Percentiles rank a stretch among this genome's conserved stretches.
Evolutionary conservation across 1,140 invertebrate species (phyloP).

Genomic region (Philaenus spumarius): DNA sequence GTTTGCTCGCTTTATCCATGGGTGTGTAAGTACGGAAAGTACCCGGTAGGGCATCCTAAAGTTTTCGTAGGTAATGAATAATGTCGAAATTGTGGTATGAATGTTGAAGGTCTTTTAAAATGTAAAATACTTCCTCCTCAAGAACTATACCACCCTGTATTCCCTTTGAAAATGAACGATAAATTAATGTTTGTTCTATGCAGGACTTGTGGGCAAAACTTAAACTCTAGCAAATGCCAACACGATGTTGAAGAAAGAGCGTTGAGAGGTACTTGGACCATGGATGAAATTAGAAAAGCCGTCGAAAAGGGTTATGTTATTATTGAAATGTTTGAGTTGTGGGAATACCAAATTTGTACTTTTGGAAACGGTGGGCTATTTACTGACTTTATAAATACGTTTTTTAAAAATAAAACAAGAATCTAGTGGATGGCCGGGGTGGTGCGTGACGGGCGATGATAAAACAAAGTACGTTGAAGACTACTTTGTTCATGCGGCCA

Average conservation of each 20-base stretch:
- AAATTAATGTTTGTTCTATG: conserved; percentile 35
- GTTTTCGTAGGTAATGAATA: conserved; percentile 29
- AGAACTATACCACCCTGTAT: conserved; percentile 33
- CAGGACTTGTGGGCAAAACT: conserved; percentile 25
- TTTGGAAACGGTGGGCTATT: conserved; percentile 31
- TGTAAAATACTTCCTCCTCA: conserved; percentile 32
- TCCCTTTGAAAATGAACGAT: conserved; percentile 29
- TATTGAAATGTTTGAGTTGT: conserved; percentile 36
- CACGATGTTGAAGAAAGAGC: conserved; percentile 33
- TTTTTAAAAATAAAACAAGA: conserved; percentile 38
- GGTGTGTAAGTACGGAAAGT: conserved; percentile 32
- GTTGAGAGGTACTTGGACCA: conserved; percentile 37
- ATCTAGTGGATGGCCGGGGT: conserved; percentile 30
- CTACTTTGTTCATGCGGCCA: conserved; percentile 36
- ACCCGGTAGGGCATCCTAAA: conserved; percentile 37
- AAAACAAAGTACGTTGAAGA: conserved; percentile 34
- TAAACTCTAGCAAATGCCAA: conserved; percentile 12
- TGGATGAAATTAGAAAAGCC: conserved; percentile 37
- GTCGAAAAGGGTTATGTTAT: conserved; percentile 36
- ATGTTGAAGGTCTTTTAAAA: conserved; percentile 28
- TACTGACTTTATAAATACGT: conserved; percentile 31
- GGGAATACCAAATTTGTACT: conserved; percentile 31
- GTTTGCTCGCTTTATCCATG: conserved; percentile 34
- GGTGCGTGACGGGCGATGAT: conserved; percentile 29
- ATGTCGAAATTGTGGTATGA: background rate